Evolutionary conservation across 2,797 vertebrate genomes (phyloP).

Genomic region (Caiman crocodilus): DNA sequence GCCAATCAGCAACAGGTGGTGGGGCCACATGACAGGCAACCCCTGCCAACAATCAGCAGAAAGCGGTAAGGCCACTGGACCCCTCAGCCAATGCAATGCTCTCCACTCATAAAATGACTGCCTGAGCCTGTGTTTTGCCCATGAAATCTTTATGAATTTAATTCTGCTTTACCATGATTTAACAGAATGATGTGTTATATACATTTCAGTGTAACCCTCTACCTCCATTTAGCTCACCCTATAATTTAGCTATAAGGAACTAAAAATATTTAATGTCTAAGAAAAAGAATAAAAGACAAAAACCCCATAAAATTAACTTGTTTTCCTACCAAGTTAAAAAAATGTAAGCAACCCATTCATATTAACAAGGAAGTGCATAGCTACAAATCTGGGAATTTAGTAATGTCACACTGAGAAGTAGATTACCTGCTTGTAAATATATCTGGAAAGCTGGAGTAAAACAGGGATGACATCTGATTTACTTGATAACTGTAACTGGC

Average conservation of each 20-base stretch:
- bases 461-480: background rate
- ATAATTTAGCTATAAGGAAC: background rate
- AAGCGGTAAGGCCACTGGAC: too few species aligned
- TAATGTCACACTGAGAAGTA: too few species aligned
- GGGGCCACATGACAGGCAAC: too few species aligned
- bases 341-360: background rate
- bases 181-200: background rate
- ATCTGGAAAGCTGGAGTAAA: background rate
- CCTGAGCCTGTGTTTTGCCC: too few species aligned
- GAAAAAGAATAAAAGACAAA: background rate
- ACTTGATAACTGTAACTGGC: background rate
- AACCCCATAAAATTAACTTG: background rate
- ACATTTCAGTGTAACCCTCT: background rate
- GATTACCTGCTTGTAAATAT: fast-evolving
- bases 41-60: too few species aligned
- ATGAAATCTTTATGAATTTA: too few species aligned
- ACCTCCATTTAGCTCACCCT: background rate
- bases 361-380: background rate
- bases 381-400: too few species aligned
- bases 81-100: too few species aligned
- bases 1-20: too few species aligned
- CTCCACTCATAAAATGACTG: too few species aligned
- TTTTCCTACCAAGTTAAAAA: background rate
- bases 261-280: background rate
- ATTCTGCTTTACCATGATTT: background rate